phyloP scores from a whole-genome alignment of 2,888 invertebrate genomes.

The Neoscelio sp. region DNA sequence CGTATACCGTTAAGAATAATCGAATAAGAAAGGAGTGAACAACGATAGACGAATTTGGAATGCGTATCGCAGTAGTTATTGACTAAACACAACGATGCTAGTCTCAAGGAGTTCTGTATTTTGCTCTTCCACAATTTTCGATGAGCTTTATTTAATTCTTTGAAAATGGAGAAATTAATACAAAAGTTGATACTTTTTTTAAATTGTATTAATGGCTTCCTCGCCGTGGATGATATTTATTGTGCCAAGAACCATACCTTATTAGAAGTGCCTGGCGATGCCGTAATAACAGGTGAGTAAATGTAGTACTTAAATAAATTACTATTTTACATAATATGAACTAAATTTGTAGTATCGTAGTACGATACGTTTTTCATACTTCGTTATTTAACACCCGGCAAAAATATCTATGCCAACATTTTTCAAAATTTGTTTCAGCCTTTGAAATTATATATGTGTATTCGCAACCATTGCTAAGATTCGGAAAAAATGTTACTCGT shows the following conservation, averaged over 20 bases:
- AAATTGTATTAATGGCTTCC: constrained; percentile 57
- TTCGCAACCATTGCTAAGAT: too few species aligned
- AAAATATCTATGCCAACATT: too few species aligned
- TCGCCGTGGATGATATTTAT: constrained; percentile 69
- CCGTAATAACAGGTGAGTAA: constrained; percentile 77
- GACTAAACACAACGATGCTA: constrained; percentile 73
- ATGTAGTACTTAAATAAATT: not conserved
- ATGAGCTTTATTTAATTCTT: constrained; percentile 3
- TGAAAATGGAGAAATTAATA: constrained; percentile 30
- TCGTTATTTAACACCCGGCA: too few species aligned
- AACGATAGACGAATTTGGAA: constrained; percentile 16
- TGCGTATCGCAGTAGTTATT: constrained; percentile 69
- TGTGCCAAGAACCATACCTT: constrained; percentile 77
- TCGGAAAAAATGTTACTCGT: too few species aligned
- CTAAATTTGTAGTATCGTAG: too few species aligned
- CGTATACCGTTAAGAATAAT: too few species aligned
- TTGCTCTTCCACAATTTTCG: constrained; percentile 4
- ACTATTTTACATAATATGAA: not conserved
- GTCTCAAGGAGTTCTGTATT: constrained; percentile 11
- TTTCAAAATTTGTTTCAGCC: too few species aligned
- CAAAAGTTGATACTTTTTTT: constrained; percentile 48
- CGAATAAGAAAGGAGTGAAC: too few species aligned
- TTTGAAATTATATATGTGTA: too few species aligned
- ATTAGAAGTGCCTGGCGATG: constrained; percentile 78
- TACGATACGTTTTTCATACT: too few species aligned